phyloP scores from a whole-genome alignment of 2,113 vertebrate genomes.

The Physeter macrocephalus region DNA sequence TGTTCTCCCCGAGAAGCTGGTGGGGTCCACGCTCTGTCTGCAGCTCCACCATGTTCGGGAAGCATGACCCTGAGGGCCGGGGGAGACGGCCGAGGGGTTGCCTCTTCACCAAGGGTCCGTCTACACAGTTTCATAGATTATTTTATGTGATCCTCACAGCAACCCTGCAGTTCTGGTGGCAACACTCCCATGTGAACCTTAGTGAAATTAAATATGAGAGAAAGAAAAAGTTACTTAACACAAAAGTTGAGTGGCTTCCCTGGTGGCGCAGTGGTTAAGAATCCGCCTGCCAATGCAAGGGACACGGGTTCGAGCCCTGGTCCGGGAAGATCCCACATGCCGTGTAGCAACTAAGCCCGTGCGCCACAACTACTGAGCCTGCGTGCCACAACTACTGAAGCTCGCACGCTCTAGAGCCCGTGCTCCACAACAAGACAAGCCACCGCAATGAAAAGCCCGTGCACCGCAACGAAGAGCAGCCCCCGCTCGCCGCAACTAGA shows the following conservation, averaged over 20 bases:
- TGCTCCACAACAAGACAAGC: too few species aligned
- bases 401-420: rapidly evolving
- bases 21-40: background rate
- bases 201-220: background rate
- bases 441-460: rapidly evolving
- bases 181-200: background rate
- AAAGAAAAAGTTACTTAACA: background rate
- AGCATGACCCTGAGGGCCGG: background rate
- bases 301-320: rapidly evolving
- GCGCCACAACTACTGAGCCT: too few species aligned
- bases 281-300: too few species aligned
- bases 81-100: rapidly evolving
- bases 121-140: background rate
- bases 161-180: background rate
- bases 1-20: background rate
- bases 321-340: too few species aligned
- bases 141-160: background rate
- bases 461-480: rapidly evolving
- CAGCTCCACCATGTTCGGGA: background rate
- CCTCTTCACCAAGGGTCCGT: background rate
- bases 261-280: too few species aligned
- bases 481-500: too few species aligned
- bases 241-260: background rate
- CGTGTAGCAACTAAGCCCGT: rapidly evolving
- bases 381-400: too few species aligned